A percentile compares a stretch with the other conserved stretches of the same genome.
phyloP scores from a whole-genome alignment of 1,140 invertebrate species.

The Apis cerana region DNA sequence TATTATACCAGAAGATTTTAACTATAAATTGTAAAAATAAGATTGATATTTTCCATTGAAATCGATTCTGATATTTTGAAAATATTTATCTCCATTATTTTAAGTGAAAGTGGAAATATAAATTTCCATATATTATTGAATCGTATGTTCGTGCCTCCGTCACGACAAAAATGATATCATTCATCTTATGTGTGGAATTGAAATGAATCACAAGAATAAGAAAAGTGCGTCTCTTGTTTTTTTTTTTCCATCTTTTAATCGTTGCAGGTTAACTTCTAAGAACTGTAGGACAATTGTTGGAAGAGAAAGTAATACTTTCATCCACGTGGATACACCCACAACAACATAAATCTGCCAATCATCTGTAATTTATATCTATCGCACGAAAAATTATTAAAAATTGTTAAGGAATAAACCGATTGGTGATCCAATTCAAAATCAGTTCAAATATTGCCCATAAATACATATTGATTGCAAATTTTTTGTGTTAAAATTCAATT shows the following conservation, averaged over 20 bases:
- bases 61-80: too few species aligned
- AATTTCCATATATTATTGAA: too few species aligned
- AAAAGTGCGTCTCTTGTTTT: neutral
- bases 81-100: too few species aligned
- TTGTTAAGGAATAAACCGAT: neutral
- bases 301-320: slow-evolving; percentile 27
- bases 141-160: too few species aligned
- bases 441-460: neutral
- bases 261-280: slow-evolving; percentile 13
- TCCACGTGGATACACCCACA: slow-evolving; percentile 21
- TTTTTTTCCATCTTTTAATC: neutral
- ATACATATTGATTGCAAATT: neutral
- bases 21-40: too few species aligned
- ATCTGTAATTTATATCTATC: neutral
- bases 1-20: too few species aligned
- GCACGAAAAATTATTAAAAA: neutral
- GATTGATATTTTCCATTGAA: too few species aligned
- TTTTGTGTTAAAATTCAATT: neutral
- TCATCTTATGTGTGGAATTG: too few species aligned
- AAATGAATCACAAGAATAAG: too few species aligned
- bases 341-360: slow-evolving; percentile 27
- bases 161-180: too few species aligned
- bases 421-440: too few species aligned
- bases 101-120: too few species aligned
- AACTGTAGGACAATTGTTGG: slow-evolving; percentile 10